Evolutionary conservation across 2,797 vertebrate species (phyloP).

Genomic region (Saxicola maurus): DNA sequence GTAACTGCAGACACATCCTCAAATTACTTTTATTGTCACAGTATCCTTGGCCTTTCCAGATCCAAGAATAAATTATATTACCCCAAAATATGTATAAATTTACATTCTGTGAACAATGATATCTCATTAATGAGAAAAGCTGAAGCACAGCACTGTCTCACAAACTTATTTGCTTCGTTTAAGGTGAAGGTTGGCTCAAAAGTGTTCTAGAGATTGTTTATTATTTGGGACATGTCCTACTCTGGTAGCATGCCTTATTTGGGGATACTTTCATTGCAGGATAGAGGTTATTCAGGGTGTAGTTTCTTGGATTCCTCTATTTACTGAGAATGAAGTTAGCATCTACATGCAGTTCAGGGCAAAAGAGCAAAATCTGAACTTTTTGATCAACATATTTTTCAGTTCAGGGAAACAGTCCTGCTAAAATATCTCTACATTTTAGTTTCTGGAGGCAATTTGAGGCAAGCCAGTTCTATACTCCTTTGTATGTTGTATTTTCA

Average conservation of each 20-base stretch:
- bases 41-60: not conserved
- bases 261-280: not conserved
- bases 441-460: not conserved
- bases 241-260: not conserved
- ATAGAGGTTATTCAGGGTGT: not conserved
- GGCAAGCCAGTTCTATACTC: not conserved
- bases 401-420: not conserved
- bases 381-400: not conserved
- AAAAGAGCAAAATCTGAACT: not conserved
- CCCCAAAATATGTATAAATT: not conserved
- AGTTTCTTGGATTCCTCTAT: not conserved
- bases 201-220: not conserved
- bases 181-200: not conserved
- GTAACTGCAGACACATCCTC: not conserved
- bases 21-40: not conserved
- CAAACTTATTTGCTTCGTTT: not conserved
- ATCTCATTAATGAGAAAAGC: not conserved
- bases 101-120: not conserved
- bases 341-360: not conserved
- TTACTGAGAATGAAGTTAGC: not conserved
- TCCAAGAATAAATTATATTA: not conserved
- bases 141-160: not conserved
- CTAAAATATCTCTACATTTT: not conserved
- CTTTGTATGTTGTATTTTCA: not conserved
- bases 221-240: not conserved